phyloP scores from a whole-genome alignment of 2,113 vertebrate genomes.

The Hirundichthys speculiger region DNA sequence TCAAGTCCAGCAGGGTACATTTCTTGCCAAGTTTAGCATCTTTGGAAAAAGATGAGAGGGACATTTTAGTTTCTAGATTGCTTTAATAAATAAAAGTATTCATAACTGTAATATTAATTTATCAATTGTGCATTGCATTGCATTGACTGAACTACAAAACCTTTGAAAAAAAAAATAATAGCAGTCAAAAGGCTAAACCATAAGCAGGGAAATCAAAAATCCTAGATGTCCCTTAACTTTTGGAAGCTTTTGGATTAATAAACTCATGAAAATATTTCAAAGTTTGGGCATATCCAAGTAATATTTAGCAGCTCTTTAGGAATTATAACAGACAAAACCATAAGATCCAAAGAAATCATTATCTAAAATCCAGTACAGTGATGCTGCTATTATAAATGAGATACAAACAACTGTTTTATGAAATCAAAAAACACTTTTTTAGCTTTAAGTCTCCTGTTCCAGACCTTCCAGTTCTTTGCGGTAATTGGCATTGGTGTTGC shows the following conservation, averaged over 20 bases:
- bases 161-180: not conserved
- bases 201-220: no score
- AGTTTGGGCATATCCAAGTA: no score
- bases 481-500: slow-evolving; percentile 97
- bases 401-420: not conserved
- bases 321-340: no score
- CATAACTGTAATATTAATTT: not conserved
- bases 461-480: slow-evolving; percentile 79
- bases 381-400: not conserved
- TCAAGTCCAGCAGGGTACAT: slow-evolving; percentile 70
- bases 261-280: no score
- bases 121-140: not conserved
- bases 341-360: no score
- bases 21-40: slow-evolving; percentile 75
- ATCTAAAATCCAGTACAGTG: no score
- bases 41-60: slow-evolving; percentile 33
- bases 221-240: no score
- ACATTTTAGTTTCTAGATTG: not conserved
- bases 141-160: not conserved
- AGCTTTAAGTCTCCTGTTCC: slow-evolving; percentile 10
- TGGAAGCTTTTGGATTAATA: no score
- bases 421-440: not conserved
- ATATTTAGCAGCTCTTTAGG: no score
- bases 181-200: not conserved
- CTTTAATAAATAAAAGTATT: not conserved